Percentiles rank a stretch among this genome's conserved stretches.
phyloP scores from a whole-genome alignment of 2,888 invertebrate genomes.

The Dolichomitus sp. region DNA sequence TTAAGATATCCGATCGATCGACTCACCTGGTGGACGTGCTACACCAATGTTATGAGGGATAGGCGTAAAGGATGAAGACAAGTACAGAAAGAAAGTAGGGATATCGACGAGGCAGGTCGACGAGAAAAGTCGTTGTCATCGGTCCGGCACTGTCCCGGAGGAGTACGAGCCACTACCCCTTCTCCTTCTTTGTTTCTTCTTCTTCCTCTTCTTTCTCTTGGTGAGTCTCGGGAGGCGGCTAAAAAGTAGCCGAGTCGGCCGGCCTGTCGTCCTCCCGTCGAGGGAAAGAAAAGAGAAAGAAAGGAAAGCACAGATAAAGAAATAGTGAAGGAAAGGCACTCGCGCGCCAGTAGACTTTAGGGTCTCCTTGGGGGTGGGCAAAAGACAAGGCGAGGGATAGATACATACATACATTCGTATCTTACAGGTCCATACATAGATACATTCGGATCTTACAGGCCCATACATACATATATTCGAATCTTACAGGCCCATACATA shows the following conservation, averaged over 20 bases:
- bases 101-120: conserved; percentile 53
- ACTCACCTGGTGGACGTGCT: conserved; percentile 47
- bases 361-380: conserved; percentile 26
- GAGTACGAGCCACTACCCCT: conserved; percentile 38
- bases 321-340: conserved; percentile 55
- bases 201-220: conserved; percentile 32
- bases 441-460: too few species aligned
- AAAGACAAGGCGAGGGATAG: conserved; percentile 53
- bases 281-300: conserved; percentile 27
- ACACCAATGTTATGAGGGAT: conserved; percentile 47
- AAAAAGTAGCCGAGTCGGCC: conserved; percentile 67
- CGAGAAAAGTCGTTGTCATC: conserved; percentile 64
- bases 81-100: conserved; percentile 19
- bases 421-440: neutral
- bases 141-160: conserved; percentile 51
- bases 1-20: conserved; percentile 58
- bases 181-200: conserved; percentile 21
- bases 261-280: conserved; percentile 26
- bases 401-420: conserved; percentile 6
- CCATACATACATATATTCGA: conserved; percentile 17
- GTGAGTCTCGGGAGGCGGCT: conserved; percentile 54
- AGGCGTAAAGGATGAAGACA: conserved; percentile 21
- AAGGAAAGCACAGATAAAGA: conserved; percentile 54
- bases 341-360: conserved; percentile 54
- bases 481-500: neutral